Evolutionary conservation across 2,797 vertebrate species (phyloP), one percentile per base, ranked within the genome.

Genomic region (Octomys mimax): DNA sequence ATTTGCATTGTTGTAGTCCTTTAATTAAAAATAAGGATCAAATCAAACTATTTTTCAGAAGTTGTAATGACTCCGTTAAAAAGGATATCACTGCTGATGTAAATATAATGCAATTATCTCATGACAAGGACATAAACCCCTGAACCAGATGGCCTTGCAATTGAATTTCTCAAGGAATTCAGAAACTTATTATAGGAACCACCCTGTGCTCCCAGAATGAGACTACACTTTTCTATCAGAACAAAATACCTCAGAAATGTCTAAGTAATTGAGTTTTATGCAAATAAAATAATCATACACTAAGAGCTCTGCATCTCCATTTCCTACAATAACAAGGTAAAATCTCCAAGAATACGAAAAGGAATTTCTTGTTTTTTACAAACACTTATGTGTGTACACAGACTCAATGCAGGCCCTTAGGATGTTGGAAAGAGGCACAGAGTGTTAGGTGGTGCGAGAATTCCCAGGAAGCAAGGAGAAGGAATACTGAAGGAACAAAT

Each of bases 131-230:
- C 97, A 97, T 97, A 97, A 98, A 96, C 95, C 49, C 96, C 95
- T 28, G 61, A 89, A 88, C 97, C 98, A 98, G 97, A 98, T 98
- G 97, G 97, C 96, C 97, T 95, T 89, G 57, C 96, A 98, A 98
- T 94, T 97, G 88, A 97, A 97, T 98, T 98, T 97, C 96, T 96
- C 87, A 89, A 97, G 97, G 97, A 98, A 98, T 94, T 97, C 0
- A 0, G 87, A 97, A 97, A 95, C 85, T 93, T 96, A 97, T 97
- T 98, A 97, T 85, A 97, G 97, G 92, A 98, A 97, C 89, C 80
- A 91, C 95, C 71, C 91, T 95, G 64, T 79, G 89, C 83, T 96
- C 97, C 83, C 68, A 93, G 84, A 95, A 68, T 95, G 3, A 88
- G 18, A 92, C 94, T 95, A 86, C 33, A 85, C 62, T 94, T 86